A percentile compares a stretch with the other conserved stretches of the same genome.
phyloP scores from a whole-genome alignment of 2,797 vertebrate species.

The Danio choprae region DNA sequence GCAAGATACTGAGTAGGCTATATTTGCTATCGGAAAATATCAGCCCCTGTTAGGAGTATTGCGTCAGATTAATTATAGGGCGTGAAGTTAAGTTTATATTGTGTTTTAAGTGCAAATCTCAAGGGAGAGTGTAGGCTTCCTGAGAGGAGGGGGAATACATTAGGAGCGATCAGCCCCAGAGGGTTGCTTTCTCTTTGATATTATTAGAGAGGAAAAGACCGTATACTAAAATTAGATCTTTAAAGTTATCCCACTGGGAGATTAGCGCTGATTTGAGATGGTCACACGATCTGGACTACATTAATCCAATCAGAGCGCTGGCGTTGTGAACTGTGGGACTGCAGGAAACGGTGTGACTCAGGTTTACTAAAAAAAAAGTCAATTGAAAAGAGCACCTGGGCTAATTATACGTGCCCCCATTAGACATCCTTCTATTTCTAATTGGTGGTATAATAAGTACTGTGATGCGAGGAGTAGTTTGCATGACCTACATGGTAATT shows the following conservation, averaged over 20 bases:
- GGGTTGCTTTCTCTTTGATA: slow-evolving; percentile 71
- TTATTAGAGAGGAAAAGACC: slow-evolving; percentile 62
- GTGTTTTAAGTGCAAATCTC: slow-evolving; percentile 60
- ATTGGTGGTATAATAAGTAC: slow-evolving; percentile 45
- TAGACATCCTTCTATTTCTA: slow-evolving; percentile 39
- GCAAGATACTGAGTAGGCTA: neutral
- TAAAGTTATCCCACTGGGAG: slow-evolving; percentile 66
- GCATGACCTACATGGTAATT: slow-evolving; percentile 50
- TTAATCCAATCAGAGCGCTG: slow-evolving; percentile 40
- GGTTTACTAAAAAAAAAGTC: slow-evolving; percentile 32
- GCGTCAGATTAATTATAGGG: slow-evolving; percentile 67
- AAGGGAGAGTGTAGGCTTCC: slow-evolving; percentile 43
- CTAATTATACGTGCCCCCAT: slow-evolving; percentile 47
- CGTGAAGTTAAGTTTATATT: slow-evolving; percentile 68
- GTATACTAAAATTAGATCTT: slow-evolving; percentile 71
- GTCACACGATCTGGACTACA: slow-evolving; percentile 44
- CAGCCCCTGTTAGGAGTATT: slow-evolving; percentile 64
- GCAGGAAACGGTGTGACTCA: slow-evolving; percentile 33
- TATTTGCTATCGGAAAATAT: neutral
- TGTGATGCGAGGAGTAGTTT: slow-evolving; percentile 22
- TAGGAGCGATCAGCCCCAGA: slow-evolving; percentile 56
- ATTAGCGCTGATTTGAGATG: slow-evolving; percentile 66
- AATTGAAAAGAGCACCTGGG: slow-evolving; percentile 48
- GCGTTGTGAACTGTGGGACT: slow-evolving; percentile 58
- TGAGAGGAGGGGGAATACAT: slow-evolving; percentile 55